These are phyloP conservation scores for Oryzias sinensis DNA, from an alignment of 2,797 vertebrate species.

Conservation along the genomic window DNA sequence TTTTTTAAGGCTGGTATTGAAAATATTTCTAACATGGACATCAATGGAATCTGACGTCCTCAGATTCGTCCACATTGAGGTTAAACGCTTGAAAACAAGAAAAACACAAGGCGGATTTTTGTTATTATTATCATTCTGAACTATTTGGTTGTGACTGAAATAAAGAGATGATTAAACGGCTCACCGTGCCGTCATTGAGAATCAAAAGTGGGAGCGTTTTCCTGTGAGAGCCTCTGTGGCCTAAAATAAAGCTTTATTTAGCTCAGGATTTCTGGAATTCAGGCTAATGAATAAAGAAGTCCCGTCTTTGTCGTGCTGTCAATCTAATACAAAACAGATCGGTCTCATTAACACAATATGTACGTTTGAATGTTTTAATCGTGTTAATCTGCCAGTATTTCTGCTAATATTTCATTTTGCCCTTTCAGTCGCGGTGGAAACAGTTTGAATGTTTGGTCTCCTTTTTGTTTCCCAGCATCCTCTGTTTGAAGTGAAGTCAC, in stretches of 20 bases:
- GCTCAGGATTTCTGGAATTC: conserved; percentile 51
- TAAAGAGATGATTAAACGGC: conserved; percentile 19
- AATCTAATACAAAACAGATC: conserved; percentile 25
- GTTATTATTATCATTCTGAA: conserved; percentile 5
- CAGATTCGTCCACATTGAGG: too few relatives aligned
- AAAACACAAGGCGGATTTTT: neutral
- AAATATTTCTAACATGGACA: too few relatives aligned
- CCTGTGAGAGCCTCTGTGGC: conserved; percentile 42
- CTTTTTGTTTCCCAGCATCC: neutral
- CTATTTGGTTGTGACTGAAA: conserved; percentile 24
- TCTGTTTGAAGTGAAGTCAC: conserved; percentile 1
- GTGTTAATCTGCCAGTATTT: conserved; percentile 4
- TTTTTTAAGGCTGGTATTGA: too few relatives aligned
- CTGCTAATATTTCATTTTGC: neutral
- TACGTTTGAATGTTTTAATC: conserved; percentile 1
- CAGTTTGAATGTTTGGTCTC: neutral
- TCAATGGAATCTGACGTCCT: too few relatives aligned
- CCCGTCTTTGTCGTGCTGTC: conserved; percentile 45
- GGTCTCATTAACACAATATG: conserved; percentile 6
- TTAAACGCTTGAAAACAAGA: too few relatives aligned
- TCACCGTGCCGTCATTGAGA: conserved; percentile 32
- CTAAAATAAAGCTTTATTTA: conserved; percentile 56
- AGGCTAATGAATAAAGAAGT: conserved; percentile 63
- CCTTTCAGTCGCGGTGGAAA: conserved; percentile 12
- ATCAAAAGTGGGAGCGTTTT: conserved; percentile 46